These are phyloP conservation scores for Punctoribates punctum DNA, from an alignment of 2,888 invertebrate genomes.

Conservation along the genomic window DNA sequence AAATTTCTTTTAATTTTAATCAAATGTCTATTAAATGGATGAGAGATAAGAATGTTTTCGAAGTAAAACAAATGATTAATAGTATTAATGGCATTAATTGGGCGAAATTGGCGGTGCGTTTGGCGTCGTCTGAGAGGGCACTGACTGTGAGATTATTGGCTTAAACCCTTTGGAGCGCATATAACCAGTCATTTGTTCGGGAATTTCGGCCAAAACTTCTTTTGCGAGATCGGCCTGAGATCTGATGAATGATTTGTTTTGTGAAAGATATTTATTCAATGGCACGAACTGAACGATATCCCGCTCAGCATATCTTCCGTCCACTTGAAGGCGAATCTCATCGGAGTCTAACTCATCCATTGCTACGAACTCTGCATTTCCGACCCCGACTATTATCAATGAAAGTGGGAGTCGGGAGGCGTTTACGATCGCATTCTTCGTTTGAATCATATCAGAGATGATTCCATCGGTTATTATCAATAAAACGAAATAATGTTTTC, in stretches of 20 bases:
- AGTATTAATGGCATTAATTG: no score
- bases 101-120: no score
- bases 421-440: constrained; percentile 54
- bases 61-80: no score
- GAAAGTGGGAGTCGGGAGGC: constrained; percentile 52
- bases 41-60: no score
- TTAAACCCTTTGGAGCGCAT: constrained; percentile 37
- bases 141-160: no score
- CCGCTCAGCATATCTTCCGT: constrained; percentile 33
- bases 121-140: not conserved
- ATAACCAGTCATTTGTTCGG: constrained; percentile 41
- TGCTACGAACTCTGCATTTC: constrained; percentile 61
- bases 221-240: constrained; percentile 37
- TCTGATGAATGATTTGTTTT: constrained; percentile 5
- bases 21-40: no score
- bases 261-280: constrained; percentile 24
- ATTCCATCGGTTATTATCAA: constrained; percentile 63
- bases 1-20: no score
- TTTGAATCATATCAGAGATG: constrained; percentile 61
- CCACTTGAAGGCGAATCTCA: constrained; percentile 51
- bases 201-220: constrained; percentile 42
- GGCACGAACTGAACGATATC: constrained; percentile 45
- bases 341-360: constrained; percentile 64
- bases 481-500: constrained; percentile 60
- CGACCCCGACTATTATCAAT: constrained; percentile 57